Conservation (phyloP, 2,888 invertebrate genomes). For the Dermolepida albohirtum region DNA sequence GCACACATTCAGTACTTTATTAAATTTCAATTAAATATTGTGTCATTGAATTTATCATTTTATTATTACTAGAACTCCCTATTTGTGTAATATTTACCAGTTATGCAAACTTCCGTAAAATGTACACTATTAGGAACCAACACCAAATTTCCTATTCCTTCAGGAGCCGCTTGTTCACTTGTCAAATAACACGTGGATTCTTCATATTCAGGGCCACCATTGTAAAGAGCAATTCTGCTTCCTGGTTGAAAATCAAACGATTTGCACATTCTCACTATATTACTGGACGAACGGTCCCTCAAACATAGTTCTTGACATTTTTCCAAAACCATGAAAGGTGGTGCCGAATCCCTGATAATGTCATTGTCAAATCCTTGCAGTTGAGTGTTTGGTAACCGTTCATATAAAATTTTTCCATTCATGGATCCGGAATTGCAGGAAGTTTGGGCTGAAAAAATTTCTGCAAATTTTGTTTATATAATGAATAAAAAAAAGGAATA, state of each 20-base stretch:
- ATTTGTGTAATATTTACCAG: conserved; percentile 74
- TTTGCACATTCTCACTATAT: conserved; percentile 85
- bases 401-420: conserved; percentile 85
- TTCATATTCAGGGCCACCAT: conserved; percentile 84
- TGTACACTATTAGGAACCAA: conserved; percentile 90
- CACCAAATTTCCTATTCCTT: conserved; percentile 90
- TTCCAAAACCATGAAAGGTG: conserved; percentile 88
- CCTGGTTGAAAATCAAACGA: conserved; percentile 94
- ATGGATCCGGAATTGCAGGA: conserved; percentile 88
- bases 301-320: conserved; percentile 87
- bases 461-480: conserved; percentile 44
- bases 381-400: conserved; percentile 89
- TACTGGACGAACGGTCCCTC: conserved; percentile 82
- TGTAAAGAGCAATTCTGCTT: conserved; percentile 84
- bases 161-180: conserved; percentile 86
- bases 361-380: conserved; percentile 91
- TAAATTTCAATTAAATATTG: too few species aligned
- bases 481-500: conserved; percentile 59
- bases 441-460: conserved; percentile 78
- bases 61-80: conserved; percentile 7
- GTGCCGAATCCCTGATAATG: conserved; percentile 85
- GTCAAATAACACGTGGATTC: conserved; percentile 90
- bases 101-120: conserved; percentile 89
- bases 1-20: too few species aligned
- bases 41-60: too few species aligned